Conservation (phyloP, 2,888 invertebrate genomes). For the Drosophila prostipennis region DNA sequence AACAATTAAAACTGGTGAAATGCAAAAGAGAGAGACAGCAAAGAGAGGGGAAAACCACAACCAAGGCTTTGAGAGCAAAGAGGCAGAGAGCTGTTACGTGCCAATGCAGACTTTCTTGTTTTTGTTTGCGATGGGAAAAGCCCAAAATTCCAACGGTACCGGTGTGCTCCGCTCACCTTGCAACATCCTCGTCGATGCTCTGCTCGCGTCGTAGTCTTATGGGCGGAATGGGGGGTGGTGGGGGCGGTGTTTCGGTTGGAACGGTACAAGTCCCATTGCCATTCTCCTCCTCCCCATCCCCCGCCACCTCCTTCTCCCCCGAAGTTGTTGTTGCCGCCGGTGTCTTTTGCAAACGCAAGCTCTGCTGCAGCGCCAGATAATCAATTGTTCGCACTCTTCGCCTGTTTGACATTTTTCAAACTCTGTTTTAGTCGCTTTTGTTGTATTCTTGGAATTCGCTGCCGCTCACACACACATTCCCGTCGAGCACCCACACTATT, state of each 20-base stretch:
- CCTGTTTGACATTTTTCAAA: constrained; percentile 65
- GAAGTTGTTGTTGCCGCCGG: constrained; percentile 34
- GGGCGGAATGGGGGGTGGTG: constrained; percentile 55
- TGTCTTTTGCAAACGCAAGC: constrained; percentile 47
- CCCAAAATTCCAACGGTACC: constrained; percentile 27
- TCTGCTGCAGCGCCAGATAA: constrained; percentile 66
- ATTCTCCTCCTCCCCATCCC: constrained; percentile 16
- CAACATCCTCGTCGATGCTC: constrained; percentile 71
- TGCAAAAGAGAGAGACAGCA: constrained; percentile 10
- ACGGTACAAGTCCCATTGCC: constrained; percentile 18
- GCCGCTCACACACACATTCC: constrained; percentile 32
- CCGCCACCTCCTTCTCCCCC: background rate
- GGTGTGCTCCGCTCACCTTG: constrained; percentile 63
- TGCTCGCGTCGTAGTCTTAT: constrained; percentile 62
- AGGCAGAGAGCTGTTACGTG: constrained; percentile 11
- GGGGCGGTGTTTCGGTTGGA: constrained; percentile 5
- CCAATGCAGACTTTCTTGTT: constrained; percentile 32
- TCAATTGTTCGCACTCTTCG: constrained; percentile 70
- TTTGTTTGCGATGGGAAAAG: constrained; percentile 39
- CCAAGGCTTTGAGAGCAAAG: constrained; percentile 10
- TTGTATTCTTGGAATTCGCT: constrained; percentile 61
- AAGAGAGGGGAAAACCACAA: constrained; percentile 8
- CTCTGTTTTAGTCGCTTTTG: constrained; percentile 33
- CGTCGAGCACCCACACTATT: constrained; percentile 25
- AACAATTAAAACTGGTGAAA: constrained; percentile 60